Conservation (phyloP, 2,113 vertebrate species). For the Heloderma charlesbogerti region DNA sequence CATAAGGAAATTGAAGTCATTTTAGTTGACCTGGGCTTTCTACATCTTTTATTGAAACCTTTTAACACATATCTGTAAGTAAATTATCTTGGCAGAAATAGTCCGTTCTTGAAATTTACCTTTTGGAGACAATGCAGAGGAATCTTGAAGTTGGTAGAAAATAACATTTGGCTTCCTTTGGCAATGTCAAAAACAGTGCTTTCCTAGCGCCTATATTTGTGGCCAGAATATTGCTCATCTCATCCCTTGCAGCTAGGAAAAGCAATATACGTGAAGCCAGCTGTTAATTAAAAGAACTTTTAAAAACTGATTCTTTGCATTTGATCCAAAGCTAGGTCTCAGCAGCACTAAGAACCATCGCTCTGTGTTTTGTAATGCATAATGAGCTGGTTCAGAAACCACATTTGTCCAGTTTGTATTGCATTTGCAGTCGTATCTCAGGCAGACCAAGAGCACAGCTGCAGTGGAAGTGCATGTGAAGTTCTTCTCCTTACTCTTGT, state of each 20-base stretch:
- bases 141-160: constrained; percentile 19
- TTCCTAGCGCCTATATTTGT: neutral
- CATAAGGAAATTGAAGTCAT: constrained; percentile 18
- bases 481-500: too few relatives aligned
- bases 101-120: neutral
- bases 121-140: neutral
- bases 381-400: neutral
- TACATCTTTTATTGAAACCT: neutral
- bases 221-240: neutral
- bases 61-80: constrained; percentile 16
- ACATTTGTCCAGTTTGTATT: neutral
- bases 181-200: neutral
- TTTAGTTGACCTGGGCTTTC: neutral
- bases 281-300: neutral
- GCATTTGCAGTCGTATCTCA: neutral
- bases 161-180: neutral
- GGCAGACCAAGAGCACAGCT: neutral
- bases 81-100: neutral
- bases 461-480: neutral
- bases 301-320: neutral
- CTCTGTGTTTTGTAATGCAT: neutral
- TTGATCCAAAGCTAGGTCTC: neutral
- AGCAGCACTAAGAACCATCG: neutral
- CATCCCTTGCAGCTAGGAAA: neutral
- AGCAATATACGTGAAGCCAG: neutral